A percentile compares a stretch with the other conserved stretches of the same genome.
Conservation (phyloP, 2,888 invertebrate species). For the Dynastes tityus region DNA sequence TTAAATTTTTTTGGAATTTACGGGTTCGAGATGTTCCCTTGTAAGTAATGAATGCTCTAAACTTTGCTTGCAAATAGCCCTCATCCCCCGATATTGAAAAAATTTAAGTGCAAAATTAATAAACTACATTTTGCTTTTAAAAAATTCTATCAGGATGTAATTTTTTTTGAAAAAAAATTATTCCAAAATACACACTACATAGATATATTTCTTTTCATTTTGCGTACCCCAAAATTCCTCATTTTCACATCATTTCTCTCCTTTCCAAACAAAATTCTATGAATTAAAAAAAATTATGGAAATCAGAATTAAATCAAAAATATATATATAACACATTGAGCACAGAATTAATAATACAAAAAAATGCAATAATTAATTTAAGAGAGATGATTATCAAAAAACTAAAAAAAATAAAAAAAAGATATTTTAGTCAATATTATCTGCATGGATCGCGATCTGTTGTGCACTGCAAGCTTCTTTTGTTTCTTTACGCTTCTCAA, state of each 20-base stretch:
- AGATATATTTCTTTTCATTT: neutral
- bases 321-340: slow-evolving; percentile 6
- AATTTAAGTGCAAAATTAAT: too few relatives aligned
- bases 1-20: too few relatives aligned
- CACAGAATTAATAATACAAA: neutral
- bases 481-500: slow-evolving; percentile 47
- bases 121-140: too few relatives aligned
- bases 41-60: too few relatives aligned
- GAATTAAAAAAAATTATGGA: neutral
- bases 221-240: neutral
- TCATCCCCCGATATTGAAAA: too few relatives aligned
- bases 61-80: too few relatives aligned
- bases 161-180: too few relatives aligned
- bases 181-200: neutral
- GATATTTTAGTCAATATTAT: slow-evolving; percentile 36
- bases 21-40: too few relatives aligned
- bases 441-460: slow-evolving; percentile 52
- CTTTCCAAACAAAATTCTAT: neutral
- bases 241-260: slow-evolving; percentile 1
- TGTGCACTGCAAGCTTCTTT: slow-evolving; percentile 58
- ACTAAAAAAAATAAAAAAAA: slow-evolving; percentile 37
- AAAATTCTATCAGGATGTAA: too few relatives aligned
- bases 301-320: slow-evolving; percentile 13
- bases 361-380: neutral
- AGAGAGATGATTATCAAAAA: neutral